These are phyloP conservation scores for Oncorhynchus kisutch DNA, from an alignment of 2,113 vertebrate species.

Conservation along the genomic window DNA sequence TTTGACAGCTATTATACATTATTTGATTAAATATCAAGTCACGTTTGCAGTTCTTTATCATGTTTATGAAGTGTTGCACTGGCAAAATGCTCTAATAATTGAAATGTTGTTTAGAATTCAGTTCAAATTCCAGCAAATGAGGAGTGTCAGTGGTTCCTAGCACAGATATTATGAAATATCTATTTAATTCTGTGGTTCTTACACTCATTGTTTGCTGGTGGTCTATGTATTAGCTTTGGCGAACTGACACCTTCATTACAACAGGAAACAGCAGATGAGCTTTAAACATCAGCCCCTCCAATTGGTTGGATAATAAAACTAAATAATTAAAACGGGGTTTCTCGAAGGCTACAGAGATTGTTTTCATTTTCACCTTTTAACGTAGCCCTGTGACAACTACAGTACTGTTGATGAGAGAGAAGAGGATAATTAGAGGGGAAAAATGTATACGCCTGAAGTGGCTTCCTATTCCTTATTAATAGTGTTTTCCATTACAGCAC, in stretches of 20 bases:
- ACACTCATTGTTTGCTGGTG: conserved; percentile 41
- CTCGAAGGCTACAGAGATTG: conserved; percentile 30
- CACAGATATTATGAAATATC: too few species aligned
- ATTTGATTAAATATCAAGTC: not conserved
- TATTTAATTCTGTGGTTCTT: too few species aligned
- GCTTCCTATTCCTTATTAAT: not conserved
- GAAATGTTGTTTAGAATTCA: not conserved
- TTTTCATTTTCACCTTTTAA: conserved; percentile 41
- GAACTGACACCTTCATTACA: conserved; percentile 63
- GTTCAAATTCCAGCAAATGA: not conserved
- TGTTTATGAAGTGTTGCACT: too few species aligned
- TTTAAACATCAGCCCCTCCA: conserved; percentile 57
- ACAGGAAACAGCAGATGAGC: conserved; percentile 51
- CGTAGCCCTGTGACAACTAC: not conserved
- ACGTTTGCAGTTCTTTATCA: not conserved
- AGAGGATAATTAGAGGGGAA: too few species aligned
- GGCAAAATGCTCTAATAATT: too few species aligned
- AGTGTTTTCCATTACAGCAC: not conserved
- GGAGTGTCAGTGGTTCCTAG: not conserved
- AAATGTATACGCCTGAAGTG: not conserved
- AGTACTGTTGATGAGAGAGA: too few species aligned
- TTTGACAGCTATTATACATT: not conserved
- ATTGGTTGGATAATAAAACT: conserved; percentile 63
- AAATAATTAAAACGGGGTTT: conserved; percentile 54
- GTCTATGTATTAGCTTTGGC: conserved; percentile 64